Evolutionary conservation across 2,797 vertebrate genomes (phyloP).

Genomic region (Poecile montanus): DNA sequence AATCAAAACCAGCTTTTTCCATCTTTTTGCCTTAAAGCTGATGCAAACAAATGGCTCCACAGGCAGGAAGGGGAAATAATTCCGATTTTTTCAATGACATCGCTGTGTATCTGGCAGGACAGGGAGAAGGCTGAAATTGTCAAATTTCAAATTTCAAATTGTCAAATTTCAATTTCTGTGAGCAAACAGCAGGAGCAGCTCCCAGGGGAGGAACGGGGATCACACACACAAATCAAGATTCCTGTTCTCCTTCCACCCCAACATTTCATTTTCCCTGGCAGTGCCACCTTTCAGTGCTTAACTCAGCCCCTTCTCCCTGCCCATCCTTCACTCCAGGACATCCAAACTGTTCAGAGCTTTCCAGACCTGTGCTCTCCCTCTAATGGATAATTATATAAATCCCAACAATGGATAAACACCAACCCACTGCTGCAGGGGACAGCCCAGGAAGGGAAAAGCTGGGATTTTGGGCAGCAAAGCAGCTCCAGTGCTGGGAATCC

Average conservation of each 20-base stretch:
- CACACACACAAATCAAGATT: neutral
- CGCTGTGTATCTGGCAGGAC: neutral
- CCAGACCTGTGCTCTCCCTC: neutral
- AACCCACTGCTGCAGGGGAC: neutral
- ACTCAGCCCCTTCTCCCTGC: neutral
- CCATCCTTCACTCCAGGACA: neutral
- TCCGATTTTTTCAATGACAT: neutral
- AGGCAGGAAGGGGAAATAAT: neutral
- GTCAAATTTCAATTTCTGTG: too few species aligned
- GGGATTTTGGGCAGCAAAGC: neutral
- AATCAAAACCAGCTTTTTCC: neutral
- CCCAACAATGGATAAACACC: neutral
- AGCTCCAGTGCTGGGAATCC: neutral
- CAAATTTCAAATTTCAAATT: too few species aligned
- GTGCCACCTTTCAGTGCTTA: accelerated
- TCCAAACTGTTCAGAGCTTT: neutral
- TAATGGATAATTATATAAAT: too few species aligned
- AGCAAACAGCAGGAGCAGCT: neutral
- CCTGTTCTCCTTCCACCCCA: neutral
- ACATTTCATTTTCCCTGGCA: neutral
- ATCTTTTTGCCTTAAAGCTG: neutral
- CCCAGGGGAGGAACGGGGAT: neutral
- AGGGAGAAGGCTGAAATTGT: neutral
- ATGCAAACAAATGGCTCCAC: neutral
- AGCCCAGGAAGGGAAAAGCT: neutral